A percentile compares a stretch with the other conserved stretches of the same genome.
Evolutionary conservation across 2,888 invertebrate genomes (phyloP).

Genomic region (Lepidonotus clava): DNA sequence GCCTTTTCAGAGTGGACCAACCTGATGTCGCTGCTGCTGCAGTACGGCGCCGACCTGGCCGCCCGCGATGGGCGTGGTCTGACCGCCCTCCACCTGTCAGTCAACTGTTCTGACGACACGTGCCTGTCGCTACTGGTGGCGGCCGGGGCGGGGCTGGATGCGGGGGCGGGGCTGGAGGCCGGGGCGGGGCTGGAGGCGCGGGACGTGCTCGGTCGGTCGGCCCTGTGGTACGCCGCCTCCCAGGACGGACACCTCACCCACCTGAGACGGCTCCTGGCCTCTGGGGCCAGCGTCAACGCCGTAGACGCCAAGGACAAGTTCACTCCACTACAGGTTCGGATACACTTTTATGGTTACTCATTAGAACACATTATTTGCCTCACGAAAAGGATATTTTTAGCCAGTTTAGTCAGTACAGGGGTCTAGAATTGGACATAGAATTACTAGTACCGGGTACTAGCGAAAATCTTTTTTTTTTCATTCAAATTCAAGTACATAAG

Average conservation of each 20-base stretch:
- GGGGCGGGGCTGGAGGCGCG: slow-evolving; percentile 55
- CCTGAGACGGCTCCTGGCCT: slow-evolving; percentile 51
- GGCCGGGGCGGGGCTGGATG: slow-evolving; percentile 56
- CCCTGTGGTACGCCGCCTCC: slow-evolving; percentile 60
- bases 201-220: slow-evolving; percentile 59
- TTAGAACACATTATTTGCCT: not conserved
- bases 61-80: slow-evolving; percentile 59
- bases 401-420: too few species aligned
- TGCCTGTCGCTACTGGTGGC: slow-evolving; percentile 24
- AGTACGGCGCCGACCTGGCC: slow-evolving; percentile 51
- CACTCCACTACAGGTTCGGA: slow-evolving; percentile 61
- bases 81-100: slow-evolving; percentile 61
- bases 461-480: too few species aligned
- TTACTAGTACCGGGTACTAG: too few species aligned
- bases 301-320: slow-evolving; percentile 61
- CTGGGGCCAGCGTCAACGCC: slow-evolving; percentile 56
- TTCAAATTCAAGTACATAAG: too few species aligned
- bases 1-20: slow-evolving; percentile 66
- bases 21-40: slow-evolving; percentile 66
- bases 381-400: too few species aligned
- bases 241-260: slow-evolving; percentile 58
- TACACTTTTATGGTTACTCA: not conserved
- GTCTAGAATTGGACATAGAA: too few species aligned
- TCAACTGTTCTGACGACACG: slow-evolving; percentile 55
- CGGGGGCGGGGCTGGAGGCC: slow-evolving; percentile 47